Evolutionary conservation across 2,113 vertebrate species (phyloP).

Genomic region (Anarhynchus alexandrinus): DNA sequence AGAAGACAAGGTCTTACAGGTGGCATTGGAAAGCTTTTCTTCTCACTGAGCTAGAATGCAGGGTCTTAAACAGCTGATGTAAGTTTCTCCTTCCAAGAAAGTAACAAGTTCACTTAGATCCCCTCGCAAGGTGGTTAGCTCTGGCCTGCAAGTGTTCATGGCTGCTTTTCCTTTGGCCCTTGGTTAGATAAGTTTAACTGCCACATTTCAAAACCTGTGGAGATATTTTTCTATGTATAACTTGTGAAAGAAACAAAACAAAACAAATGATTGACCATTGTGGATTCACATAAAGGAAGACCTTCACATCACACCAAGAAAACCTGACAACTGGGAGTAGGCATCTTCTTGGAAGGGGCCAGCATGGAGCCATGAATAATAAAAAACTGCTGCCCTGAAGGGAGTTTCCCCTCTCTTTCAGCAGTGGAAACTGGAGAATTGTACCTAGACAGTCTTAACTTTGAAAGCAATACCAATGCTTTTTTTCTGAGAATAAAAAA

Average conservation of each 20-base stretch:
- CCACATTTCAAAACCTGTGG: neutral
- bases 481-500: neutral
- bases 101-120: neutral
- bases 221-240: neutral
- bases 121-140: neutral
- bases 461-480: neutral
- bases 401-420: neutral
- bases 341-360: neutral
- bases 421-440: neutral
- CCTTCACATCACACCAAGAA: neutral
- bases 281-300: neutral
- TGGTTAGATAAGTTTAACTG: neutral
- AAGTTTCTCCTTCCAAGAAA: neutral
- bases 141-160: neutral
- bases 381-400: neutral
- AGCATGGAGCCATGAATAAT: neutral
- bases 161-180: neutral
- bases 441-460: neutral
- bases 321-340: neutral
- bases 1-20: neutral
- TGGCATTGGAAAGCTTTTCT: neutral
- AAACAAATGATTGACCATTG: neutral
- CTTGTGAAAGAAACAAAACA: neutral
- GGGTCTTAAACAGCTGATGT: neutral
- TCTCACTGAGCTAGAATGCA: neutral